Conservation (phyloP, 2,888 invertebrate genomes). For the Leptinotarsa peninsularis region DNA sequence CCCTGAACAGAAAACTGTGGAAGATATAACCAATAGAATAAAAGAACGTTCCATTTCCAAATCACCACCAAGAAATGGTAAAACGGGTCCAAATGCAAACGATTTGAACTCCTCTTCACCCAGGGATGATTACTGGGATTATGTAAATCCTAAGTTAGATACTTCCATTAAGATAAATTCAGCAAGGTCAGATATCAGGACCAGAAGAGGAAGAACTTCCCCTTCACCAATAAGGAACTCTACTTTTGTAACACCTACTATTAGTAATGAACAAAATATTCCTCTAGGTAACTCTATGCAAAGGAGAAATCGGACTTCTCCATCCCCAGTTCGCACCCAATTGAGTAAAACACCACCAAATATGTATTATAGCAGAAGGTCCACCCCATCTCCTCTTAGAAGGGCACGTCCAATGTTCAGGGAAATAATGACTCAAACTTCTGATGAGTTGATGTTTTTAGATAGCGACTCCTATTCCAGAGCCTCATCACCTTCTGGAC, state of each 20-base stretch:
- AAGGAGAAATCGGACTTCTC: constrained; percentile 45
- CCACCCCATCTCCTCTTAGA: constrained; percentile 44
- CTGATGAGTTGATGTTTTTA: constrained; percentile 61
- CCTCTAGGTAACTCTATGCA: background rate
- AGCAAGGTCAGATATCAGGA: background rate
- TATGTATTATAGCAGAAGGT: constrained; percentile 27
- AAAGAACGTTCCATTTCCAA: background rate
- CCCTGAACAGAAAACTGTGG: background rate
- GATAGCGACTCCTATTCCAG: constrained; percentile 47
- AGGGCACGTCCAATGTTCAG: constrained; percentile 55
- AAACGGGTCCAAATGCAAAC: background rate
- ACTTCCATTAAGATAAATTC: background rate
- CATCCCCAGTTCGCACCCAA: constrained; percentile 44
- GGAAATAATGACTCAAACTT: constrained; percentile 64
- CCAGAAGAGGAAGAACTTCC: constrained; percentile 25
- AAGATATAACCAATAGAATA: background rate
- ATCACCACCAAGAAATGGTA: constrained; percentile 1
- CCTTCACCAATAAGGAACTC: constrained; percentile 21
- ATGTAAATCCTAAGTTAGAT: background rate
- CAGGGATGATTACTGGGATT: background rate
- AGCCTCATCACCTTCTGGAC: constrained; percentile 37
- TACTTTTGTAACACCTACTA: background rate
- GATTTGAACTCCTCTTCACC: background rate
- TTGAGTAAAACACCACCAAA: background rate
- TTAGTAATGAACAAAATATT: background rate